Conservation (phyloP, 2,113 vertebrate genomes). For the Labeo catla region DNA sequence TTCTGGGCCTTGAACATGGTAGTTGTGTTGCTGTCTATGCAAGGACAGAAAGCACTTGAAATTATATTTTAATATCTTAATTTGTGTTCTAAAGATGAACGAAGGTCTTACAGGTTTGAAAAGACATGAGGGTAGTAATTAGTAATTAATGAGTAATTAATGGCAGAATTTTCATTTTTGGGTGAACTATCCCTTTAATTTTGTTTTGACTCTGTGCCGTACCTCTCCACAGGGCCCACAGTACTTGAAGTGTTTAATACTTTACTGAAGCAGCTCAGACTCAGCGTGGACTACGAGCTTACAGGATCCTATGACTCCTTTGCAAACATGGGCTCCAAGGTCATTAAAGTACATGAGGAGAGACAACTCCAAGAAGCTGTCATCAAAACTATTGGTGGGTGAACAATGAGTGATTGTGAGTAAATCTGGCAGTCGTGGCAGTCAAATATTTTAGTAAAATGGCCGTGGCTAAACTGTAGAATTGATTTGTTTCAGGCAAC, state of each 20-base stretch:
- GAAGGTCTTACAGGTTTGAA: neutral
- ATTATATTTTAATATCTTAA: neutral
- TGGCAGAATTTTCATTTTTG: neutral
- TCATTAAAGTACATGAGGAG: constrained; percentile 82
- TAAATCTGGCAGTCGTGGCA: neutral
- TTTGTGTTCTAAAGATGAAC: neutral
- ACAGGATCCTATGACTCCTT: constrained; percentile 83
- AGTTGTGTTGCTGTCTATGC: neutral
- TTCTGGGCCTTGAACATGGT: neutral
- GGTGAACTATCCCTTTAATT: neutral
- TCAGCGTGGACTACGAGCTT: constrained; percentile 89
- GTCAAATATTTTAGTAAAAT: neutral
- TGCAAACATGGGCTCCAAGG: constrained; percentile 68
- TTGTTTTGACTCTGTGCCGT: neutral
- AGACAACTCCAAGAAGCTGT: constrained; percentile 87
- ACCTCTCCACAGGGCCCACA: constrained; percentile 77
- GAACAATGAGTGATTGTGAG: neutral
- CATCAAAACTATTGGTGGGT: constrained; percentile 86
- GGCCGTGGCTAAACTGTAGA: neutral
- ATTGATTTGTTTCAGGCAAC: neutral
- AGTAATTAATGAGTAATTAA: neutral
- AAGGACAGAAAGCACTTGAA: neutral
- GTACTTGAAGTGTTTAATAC: constrained; percentile 94
- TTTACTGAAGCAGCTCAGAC: constrained; percentile 84
- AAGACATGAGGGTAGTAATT: neutral